Base-by-base conservation (phyloP, 2,113 vertebrate species). In the Carassius carassius region DNA sequence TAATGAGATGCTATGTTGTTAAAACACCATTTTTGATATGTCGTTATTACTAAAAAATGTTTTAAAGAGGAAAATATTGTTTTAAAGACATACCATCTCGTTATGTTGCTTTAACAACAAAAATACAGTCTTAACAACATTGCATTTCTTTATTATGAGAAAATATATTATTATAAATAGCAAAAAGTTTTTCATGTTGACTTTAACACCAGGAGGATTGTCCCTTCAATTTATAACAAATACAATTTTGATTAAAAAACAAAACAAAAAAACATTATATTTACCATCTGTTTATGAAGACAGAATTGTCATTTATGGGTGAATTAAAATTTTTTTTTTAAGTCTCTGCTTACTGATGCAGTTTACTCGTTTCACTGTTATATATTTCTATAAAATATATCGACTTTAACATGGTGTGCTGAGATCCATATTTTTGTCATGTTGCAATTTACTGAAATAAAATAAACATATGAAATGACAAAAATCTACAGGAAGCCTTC, bases 361-460 rank as follows among this genome's bases (percentile, higher is more conserved):
- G 11, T 84, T 76, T 32, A 80, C 25, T 65, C 80, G 58, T 35
- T 62, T 75, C 35, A 17, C 69, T 32, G 75, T 87, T 51, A 84
- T 73, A 78, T 80, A 78, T 78, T 87, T 84, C 70, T 80, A 70
- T 81, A 69, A 67, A 29, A 83, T 80, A 82, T 87, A 72, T 54
- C 56, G 13, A 78, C 74, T 87, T 87, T 23, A 78, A 87, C 82
- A 65, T 82, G 49, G 86, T 84, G 86, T 87, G 67, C 11, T 6
- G n/a, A 85, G 77, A 84, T 77, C 75, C 75, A 77, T 84, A 76
- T 74, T 60, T 87, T 84, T 87, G 72, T 84, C 78, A 81, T 87
- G 86, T 85, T 87, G 86, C 72, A 54, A 87, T 82, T 82, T 51
- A 49, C 35, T 37, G 63, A 81, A 87, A 87, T 82, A 84, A 87